These are phyloP conservation scores for Ageneiosus marmoratus DNA, from an alignment of 2,113 vertebrate genomes.

Conservation along the genomic window DNA sequence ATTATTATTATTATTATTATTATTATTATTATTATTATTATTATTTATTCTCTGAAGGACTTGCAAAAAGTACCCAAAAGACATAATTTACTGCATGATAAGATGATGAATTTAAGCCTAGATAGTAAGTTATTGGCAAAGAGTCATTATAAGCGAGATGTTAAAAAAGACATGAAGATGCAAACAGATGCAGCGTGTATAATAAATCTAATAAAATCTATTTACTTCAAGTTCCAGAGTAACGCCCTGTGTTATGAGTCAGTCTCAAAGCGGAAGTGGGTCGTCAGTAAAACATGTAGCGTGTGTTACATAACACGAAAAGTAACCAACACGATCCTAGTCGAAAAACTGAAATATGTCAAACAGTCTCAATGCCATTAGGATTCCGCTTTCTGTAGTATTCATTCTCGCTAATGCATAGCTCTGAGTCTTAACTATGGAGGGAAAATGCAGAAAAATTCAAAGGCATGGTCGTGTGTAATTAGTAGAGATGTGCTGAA, in stretches of 20 bases:
- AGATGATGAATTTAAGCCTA: background rate
- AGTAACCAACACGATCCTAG: slow-evolving; percentile 35
- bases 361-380: slow-evolving; percentile 9
- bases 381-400: background rate
- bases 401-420: background rate
- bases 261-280: slow-evolving; percentile 76
- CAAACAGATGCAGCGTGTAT: background rate
- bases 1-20: no score
- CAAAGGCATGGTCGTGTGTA: slow-evolving; percentile 9
- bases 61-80: background rate
- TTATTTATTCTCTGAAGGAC: background rate
- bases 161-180: background rate
- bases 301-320: slow-evolving; percentile 72
- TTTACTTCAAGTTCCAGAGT: slow-evolving; percentile 12
- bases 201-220: background rate
- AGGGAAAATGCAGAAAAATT: background rate
- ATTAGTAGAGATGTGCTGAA: slow-evolving; percentile 7
- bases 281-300: slow-evolving; percentile 61
- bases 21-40: no score
- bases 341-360: background rate
- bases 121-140: background rate
- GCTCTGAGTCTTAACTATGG: background rate
- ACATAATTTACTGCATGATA: no score
- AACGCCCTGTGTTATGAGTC: slow-evolving; percentile 56
- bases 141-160: no score